These are phyloP conservation scores for Platygyra sinensis DNA, from an alignment of 64 coral and sea anemone genomes.

Conservation along the genomic window DNA sequence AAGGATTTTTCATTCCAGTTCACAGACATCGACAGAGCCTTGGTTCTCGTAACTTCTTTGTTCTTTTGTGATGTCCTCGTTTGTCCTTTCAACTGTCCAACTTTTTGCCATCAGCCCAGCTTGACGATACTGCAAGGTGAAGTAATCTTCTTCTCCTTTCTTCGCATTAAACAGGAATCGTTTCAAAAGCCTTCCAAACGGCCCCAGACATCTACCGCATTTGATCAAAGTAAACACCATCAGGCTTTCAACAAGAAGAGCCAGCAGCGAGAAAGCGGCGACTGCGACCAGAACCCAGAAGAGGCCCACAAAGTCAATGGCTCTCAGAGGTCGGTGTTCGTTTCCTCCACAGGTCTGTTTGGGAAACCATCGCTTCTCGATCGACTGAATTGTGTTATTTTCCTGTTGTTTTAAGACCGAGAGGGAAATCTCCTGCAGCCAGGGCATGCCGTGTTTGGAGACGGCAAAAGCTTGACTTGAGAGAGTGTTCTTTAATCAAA, in stretches of 20 bases:
- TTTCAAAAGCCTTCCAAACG: neutral
- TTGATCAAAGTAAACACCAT: neutral
- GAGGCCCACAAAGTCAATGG: constrained; percentile 5
- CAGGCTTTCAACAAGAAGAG: constrained; percentile 6
- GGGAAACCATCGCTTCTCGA: neutral
- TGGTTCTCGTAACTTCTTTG: neutral
- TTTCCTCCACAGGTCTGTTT: neutral
- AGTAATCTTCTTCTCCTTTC: neutral
- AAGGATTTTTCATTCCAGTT: neutral
- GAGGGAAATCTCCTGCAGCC: constrained; percentile 5
- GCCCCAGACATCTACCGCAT: neutral
- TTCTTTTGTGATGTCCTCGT: neutral
- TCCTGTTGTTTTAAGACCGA: constrained; percentile 34
- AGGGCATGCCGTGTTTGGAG: constrained; percentile 12
- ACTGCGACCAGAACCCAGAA: neutral
- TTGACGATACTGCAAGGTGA: neutral
- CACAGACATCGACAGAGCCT: neutral
- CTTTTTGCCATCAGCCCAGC: neutral
- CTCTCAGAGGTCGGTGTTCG: neutral
- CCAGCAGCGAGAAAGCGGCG: neutral
- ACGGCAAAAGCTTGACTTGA: constrained; percentile 23
- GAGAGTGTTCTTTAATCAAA: neutral
- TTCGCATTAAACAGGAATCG: constrained; percentile 23
- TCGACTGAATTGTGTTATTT: neutral
- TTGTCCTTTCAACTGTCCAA: neutral